phyloP scores from a whole-genome alignment of 1,140 invertebrate genomes.

The Hylaeus volcanicus region DNA sequence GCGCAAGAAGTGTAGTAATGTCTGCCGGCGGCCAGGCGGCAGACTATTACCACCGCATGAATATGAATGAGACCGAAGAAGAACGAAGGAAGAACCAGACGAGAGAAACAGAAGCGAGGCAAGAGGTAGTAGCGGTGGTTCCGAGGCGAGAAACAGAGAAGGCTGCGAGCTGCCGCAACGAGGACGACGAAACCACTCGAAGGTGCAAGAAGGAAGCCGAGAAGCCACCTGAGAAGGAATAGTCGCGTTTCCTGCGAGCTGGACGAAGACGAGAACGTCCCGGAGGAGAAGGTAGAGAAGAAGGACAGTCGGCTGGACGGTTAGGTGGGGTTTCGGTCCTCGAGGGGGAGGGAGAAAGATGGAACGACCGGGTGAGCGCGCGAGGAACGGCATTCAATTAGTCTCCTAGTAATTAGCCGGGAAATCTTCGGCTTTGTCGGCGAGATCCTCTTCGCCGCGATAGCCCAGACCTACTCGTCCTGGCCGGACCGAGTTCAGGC shows the following conservation, averaged over 20 bases:
- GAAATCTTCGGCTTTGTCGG: constrained; percentile 81
- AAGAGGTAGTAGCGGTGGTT: neutral
- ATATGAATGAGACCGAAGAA: constrained; percentile 76
- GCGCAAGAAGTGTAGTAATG: constrained; percentile 76
- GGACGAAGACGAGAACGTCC: constrained; percentile 7
- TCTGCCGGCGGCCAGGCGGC: constrained; percentile 74
- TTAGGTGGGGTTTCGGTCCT: constrained; percentile 45
- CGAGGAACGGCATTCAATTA: constrained; percentile 79
- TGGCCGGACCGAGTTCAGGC: neutral
- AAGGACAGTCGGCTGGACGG: neutral
- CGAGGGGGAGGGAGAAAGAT: constrained; percentile 38
- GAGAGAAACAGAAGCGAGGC: constrained; percentile 38
- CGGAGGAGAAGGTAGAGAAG: constrained; percentile 17
- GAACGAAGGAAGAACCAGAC: constrained; percentile 51
- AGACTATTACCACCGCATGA: constrained; percentile 78
- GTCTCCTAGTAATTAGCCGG: constrained; percentile 81
- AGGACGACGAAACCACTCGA: constrained; percentile 21
- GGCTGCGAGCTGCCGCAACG: neutral
- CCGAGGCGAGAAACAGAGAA: constrained; percentile 17
- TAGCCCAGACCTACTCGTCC: constrained; percentile 63
- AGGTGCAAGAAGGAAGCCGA: too few species aligned
- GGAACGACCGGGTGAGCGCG: constrained; percentile 48
- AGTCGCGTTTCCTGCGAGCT: neutral
- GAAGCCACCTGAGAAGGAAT: too few species aligned
- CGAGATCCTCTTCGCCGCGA: constrained; percentile 74